These are phyloP conservation scores for Xanthorhoe designata DNA, from an alignment of 2,888 invertebrate genomes.

Conservation along the genomic window DNA sequence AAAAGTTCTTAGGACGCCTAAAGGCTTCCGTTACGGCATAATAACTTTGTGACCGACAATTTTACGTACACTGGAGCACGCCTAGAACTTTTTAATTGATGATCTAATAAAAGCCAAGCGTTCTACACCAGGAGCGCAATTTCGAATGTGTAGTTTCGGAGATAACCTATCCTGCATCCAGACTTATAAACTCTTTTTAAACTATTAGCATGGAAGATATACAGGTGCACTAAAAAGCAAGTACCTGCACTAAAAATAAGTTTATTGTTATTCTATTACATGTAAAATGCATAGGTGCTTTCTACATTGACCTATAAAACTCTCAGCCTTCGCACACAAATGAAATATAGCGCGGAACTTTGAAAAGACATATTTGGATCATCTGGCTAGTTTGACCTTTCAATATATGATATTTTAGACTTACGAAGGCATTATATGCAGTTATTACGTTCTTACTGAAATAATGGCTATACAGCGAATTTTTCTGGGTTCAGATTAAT, in stretches of 20 bases:
- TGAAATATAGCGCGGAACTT: constrained; percentile 26
- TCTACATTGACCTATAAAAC: constrained; percentile 30
- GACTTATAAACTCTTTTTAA: too few species aligned
- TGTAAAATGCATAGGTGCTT: constrained; percentile 21
- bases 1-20: too few species aligned
- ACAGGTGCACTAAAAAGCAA: neutral
- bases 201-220: too few species aligned
- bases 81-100: too few species aligned
- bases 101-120: too few species aligned
- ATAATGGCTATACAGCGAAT: neutral
- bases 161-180: too few species aligned
- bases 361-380: constrained; percentile 47
- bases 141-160: too few species aligned
- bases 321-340: constrained; percentile 23
- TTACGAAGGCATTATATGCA: neutral
- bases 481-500: neutral
- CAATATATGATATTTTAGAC: constrained; percentile 10
- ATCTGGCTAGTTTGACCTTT: constrained; percentile 48
- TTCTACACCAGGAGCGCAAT: too few species aligned
- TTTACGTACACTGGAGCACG: too few species aligned
- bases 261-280: constrained; percentile 14
- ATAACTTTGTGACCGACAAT: too few species aligned
- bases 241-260: neutral
- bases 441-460: neutral
- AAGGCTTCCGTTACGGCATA: too few species aligned